Evolutionary conservation across 2,888 invertebrate species (phyloP).

Genomic region (Tinea trinotella): DNA sequence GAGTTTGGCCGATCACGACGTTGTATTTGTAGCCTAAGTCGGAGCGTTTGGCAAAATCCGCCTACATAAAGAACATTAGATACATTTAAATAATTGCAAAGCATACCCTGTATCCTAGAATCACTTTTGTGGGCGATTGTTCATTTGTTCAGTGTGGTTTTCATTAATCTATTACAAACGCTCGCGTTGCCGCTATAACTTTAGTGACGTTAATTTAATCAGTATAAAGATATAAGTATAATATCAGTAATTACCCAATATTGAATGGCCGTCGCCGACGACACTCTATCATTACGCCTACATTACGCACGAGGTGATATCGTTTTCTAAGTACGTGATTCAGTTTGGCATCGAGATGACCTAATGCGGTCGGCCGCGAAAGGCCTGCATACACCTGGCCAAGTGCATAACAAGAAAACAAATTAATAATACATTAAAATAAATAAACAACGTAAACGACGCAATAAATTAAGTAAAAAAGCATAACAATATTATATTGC

Average conservation of each 20-base stretch:
- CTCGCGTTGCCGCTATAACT: constrained; percentile 60
- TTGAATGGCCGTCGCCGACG: constrained; percentile 26
- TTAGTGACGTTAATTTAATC: constrained; percentile 57
- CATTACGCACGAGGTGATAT: constrained; percentile 60
- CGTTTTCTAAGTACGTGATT: constrained; percentile 63
- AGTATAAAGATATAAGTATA: constrained; percentile 63
- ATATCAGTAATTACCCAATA: constrained; percentile 46
- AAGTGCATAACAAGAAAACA: constrained; percentile 8
- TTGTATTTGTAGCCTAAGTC: constrained; percentile 31
- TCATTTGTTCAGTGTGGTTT: constrained; percentile 65
- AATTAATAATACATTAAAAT: constrained; percentile 1
- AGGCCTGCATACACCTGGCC: not conserved
- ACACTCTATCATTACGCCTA: constrained; percentile 43
- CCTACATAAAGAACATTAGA: constrained; percentile 70
- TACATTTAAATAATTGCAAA: constrained; percentile 90
- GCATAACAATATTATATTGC: constrained; percentile 69
- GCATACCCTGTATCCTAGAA: constrained; percentile 96
- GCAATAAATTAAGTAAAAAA: constrained; percentile 54
- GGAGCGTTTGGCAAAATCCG: constrained; percentile 51
- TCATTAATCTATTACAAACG: constrained; percentile 59
- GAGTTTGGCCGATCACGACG: not conserved
- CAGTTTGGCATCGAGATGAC: constrained; percentile 66
- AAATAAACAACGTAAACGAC: constrained; percentile 37
- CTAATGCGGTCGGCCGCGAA: constrained; percentile 31
- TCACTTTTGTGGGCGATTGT: constrained; percentile 79